phyloP scores from a whole-genome alignment of 2,113 vertebrate species.

The Heterocephalus glaber region DNA sequence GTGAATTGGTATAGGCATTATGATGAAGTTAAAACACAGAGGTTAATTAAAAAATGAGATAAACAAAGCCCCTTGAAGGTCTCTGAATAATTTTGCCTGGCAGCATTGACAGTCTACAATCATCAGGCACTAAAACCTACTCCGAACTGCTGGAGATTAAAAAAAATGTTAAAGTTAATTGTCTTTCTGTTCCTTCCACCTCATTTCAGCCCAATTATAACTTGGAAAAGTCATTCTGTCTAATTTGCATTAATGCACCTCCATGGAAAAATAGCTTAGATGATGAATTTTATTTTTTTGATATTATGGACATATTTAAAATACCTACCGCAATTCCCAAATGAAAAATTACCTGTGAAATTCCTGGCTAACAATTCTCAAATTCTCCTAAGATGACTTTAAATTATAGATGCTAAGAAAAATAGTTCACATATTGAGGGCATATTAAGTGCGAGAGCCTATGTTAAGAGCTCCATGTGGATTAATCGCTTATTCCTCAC shows the following conservation, averaged over 20 bases:
- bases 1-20: constrained; percentile 89
- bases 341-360: constrained; percentile 70
- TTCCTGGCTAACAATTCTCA: constrained; percentile 43
- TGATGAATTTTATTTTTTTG: constrained; percentile 71
- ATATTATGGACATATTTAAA: constrained; percentile 76
- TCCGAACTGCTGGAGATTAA: constrained; percentile 88
- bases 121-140: constrained; percentile 84
- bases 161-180: constrained; percentile 90
- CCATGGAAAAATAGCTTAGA: constrained; percentile 83
- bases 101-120: constrained; percentile 84
- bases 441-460: not conserved
- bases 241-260: constrained; percentile 87
- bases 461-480: not conserved
- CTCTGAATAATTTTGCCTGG: constrained; percentile 90
- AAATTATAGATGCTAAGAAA: constrained; percentile 64
- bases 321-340: constrained; percentile 59
- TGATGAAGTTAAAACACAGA: constrained; percentile 92
- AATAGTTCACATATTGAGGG: not conserved
- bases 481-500: not conserved
- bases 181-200: constrained; percentile 93
- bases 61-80: constrained; percentile 91
- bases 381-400: constrained; percentile 55
- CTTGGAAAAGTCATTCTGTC: constrained; percentile 86
- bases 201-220: constrained; percentile 93
- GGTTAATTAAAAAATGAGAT: constrained; percentile 99